Evolutionary conservation across 2,888 invertebrate species (phyloP).

Genomic region (Automeris io): DNA sequence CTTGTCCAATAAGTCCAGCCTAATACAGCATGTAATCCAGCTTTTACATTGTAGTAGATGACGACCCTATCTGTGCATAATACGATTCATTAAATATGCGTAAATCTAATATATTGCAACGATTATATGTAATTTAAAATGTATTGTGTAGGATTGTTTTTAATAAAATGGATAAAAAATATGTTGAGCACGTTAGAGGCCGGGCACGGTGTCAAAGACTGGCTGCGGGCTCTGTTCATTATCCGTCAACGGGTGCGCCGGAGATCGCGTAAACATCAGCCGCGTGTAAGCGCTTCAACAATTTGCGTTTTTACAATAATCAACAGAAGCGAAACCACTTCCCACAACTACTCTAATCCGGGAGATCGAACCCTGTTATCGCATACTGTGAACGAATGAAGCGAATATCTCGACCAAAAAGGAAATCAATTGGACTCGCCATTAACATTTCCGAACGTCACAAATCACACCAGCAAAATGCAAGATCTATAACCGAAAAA

Average conservation of each 20-base stretch:
- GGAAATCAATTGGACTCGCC: constrained; percentile 58
- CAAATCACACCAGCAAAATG: constrained; percentile 76
- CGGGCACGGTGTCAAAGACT: constrained; percentile 61
- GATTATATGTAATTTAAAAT: too few relatives aligned
- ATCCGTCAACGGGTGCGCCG: constrained; percentile 52
- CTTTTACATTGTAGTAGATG: too few relatives aligned
- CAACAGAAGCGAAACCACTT: constrained; percentile 25
- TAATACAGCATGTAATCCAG: too few relatives aligned
- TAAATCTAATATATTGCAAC: too few relatives aligned
- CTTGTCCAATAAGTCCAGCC: too few relatives aligned
- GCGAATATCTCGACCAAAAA: constrained; percentile 30
- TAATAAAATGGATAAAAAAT: too few relatives aligned
- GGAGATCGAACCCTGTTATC: constrained; percentile 7
- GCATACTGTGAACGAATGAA: constrained; percentile 12
- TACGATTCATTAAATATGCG: too few relatives aligned
- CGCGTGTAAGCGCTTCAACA: constrained; percentile 32
- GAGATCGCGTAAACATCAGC: constrained; percentile 59
- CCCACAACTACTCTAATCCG: constrained; percentile 16
- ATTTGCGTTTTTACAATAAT: constrained; percentile 58
- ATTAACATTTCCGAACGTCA: constrained; percentile 74
- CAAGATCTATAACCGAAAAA: constrained; percentile 74
- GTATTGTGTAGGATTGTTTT: too few relatives aligned
- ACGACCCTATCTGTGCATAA: too few relatives aligned
- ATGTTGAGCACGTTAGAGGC: constrained; percentile 42
- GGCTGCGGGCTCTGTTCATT: constrained; percentile 50